Base-by-base conservation (phyloP, 2,797 vertebrate species). In the Pipistrellus pipistrellus region DNA sequence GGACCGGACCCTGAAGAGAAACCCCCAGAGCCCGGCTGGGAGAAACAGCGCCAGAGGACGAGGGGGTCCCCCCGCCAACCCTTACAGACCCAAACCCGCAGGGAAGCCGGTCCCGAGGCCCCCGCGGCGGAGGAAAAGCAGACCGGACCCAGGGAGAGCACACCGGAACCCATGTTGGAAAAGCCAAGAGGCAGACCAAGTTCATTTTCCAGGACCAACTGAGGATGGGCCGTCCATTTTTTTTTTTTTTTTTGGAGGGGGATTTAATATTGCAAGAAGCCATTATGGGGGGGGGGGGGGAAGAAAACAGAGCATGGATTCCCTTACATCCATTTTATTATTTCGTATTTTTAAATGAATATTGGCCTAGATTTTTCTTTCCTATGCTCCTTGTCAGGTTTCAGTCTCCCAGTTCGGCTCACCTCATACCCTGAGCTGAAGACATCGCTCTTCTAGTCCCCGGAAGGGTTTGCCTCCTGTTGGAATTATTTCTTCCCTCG, bases 41-140 rank as follows among this genome's bases (percentile, higher is more conserved):
- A 64, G 23, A 25, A 38, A 32, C 10, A 4, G 77, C 30, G 8
- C 18, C 21, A 0, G 0, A 8, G 53, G 66, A 46, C 4, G 71
- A 4, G 76, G 64, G 27, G 41, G 0, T 1, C 12, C 8, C 38
- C 76, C 23, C 9, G 0, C 21, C 4, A 1, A 15, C 17, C 20
- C 17, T 17, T 73, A 1, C 32, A 8, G 6, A 55, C 18, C 4
- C 30, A 41, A 23, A 30, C 18, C 38, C 82, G 38, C 57, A 25
- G 13, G 51, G 46, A 46, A 35, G 48, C 14, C 1, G 6, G 4
- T 10, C 27, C 20, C 4, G 30, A 32, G 32, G 8, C 2, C 2
- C 23, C 20, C 12, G 4, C 1, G 35, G 5, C 1, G 51, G 57
- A 14, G 73, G 75, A 48, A 51, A 46, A 41, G 30, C 20, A 0